Conservation (phyloP, 2,113 vertebrate species). For the Callithrix jacchus region DNA sequence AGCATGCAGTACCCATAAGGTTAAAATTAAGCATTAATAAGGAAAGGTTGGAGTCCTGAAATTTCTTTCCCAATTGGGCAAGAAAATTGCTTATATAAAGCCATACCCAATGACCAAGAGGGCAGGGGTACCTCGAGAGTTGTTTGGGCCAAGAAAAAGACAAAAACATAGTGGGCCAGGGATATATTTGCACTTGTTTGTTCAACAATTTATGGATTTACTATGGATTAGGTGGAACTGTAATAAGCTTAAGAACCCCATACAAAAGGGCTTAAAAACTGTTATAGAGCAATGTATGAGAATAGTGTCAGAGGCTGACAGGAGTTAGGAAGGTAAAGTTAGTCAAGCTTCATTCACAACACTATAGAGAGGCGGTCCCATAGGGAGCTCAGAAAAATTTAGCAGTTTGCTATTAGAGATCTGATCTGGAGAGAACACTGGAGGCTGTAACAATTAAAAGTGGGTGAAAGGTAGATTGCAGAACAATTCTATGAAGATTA, state of each 20-base stretch:
- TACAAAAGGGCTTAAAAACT: neutral
- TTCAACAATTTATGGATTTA: neutral
- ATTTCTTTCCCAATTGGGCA: neutral
- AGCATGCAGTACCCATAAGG: rapidly evolving
- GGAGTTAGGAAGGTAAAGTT: neutral
- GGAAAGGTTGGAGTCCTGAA: neutral
- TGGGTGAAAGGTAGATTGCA: neutral
- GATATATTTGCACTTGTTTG: neutral
- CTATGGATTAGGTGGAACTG: neutral
- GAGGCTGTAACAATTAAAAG: neutral
- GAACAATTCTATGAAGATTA: neutral
- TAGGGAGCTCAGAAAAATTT: neutral
- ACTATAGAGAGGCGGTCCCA: neutral
- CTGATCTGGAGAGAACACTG: neutral
- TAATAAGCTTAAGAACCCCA: neutral
- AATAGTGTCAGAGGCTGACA: neutral
- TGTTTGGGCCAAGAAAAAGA: neutral
- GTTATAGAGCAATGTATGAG: neutral
- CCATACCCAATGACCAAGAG: neutral
- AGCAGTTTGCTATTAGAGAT: neutral
- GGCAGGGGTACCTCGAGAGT: neutral
- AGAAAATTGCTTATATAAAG: neutral
- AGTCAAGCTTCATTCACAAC: neutral
- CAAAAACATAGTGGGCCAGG: rapidly evolving
- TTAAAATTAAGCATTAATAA: neutral